Evolutionary conservation across 2,113 vertebrate species (phyloP).

Genomic region (Budorcas taxicolor): DNA sequence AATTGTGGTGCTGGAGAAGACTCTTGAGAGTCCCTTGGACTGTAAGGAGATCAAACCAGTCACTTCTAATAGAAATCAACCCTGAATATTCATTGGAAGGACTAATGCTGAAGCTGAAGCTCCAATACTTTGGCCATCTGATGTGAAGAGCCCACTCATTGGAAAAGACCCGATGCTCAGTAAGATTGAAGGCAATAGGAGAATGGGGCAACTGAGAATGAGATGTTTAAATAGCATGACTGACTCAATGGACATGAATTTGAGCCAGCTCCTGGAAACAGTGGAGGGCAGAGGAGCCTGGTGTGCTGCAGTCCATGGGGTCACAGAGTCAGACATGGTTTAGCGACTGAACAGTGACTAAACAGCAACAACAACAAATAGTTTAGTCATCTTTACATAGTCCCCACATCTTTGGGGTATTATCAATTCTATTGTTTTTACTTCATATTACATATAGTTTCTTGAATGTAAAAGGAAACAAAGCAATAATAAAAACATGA

Average conservation of each 20-base stretch:
- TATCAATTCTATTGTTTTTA: neutral
- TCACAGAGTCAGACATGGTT: neutral
- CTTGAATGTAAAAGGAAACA: neutral
- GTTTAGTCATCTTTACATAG: neutral
- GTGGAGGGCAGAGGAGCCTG: neutral
- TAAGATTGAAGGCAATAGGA: neutral
- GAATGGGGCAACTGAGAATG: neutral
- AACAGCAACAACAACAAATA: neutral
- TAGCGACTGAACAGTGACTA: neutral
- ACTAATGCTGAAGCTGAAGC: neutral
- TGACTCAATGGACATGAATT: neutral
- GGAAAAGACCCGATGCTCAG: neutral
- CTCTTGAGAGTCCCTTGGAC: neutral
- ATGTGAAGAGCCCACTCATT: neutral
- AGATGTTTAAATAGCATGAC: neutral
- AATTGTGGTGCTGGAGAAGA: neutral
- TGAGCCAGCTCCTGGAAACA: neutral
- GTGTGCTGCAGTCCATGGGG: neutral
- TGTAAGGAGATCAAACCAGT: neutral
- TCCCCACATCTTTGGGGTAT: neutral
- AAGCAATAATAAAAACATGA: neutral
- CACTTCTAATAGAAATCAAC: neutral
- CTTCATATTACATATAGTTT: neutral
- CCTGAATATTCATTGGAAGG: neutral
- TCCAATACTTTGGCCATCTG: neutral